Conservation (phyloP, 2,888 invertebrate genomes). For the Phortica okadai region DNA sequence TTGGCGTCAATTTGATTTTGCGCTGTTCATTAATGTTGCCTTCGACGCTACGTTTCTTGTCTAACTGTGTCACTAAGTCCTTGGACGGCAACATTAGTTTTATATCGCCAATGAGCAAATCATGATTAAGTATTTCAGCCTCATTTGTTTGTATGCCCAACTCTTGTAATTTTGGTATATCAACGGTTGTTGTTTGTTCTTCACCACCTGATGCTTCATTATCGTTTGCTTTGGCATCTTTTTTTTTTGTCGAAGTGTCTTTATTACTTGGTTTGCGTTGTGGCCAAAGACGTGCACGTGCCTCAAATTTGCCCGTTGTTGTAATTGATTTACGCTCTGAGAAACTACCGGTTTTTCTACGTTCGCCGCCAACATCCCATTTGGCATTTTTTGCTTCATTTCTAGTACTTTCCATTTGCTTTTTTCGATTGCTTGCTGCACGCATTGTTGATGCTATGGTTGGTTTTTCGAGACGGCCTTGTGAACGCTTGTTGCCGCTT, state of each 20-base stretch:
- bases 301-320: slow-evolving; percentile 32
- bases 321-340: slow-evolving; percentile 7
- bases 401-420: slow-evolving; percentile 32
- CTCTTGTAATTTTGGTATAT: slow-evolving; percentile 42
- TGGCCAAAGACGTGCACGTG: slow-evolving; percentile 42
- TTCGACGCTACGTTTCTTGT: slow-evolving; percentile 43
- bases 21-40: slow-evolving; percentile 42
- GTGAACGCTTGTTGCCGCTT: neutral
- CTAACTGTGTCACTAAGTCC: slow-evolving; percentile 58
- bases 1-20: neutral
- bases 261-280: slow-evolving; percentile 28
- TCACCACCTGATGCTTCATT: neutral
- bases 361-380: neutral
- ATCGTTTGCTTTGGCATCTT: neutral
- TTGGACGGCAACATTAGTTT: slow-evolving; percentile 61
- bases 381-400: neutral
- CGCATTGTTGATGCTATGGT: slow-evolving; percentile 58
- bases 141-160: slow-evolving; percentile 64
- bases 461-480: slow-evolving; percentile 48
- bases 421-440: slow-evolving; percentile 49
- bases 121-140: slow-evolving; percentile 64
- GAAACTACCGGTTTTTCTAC: neutral
- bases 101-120: slow-evolving; percentile 60
- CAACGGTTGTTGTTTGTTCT: neutral
- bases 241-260: slow-evolving; percentile 21